Base-by-base conservation (phyloP, 2,888 invertebrate species). In the Aleiodes alternator region DNA sequence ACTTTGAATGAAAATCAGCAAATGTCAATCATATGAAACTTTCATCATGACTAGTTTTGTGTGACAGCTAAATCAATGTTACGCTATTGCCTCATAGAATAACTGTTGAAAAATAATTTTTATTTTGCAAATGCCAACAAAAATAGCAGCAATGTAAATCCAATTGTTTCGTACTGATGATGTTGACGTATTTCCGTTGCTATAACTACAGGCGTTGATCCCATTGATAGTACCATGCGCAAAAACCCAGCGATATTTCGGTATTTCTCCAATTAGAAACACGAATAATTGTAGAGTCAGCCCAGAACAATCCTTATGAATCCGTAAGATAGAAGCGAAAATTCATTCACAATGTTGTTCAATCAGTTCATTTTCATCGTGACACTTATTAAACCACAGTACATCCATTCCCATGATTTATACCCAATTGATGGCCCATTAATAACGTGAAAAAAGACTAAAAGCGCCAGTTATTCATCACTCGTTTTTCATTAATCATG, bases 1-100 rank as follows among this genome's bases (percentile, higher is more conserved):
- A 57, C 29, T 57, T 9, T 56, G 57, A 31, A n/a, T 6, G 57
- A 5, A 6, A 34, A 23, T 53, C 34, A 66, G 34, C 61, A 66
- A 70, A 69, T 57, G 72, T 76, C 74, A 77, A 82, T 81, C 77
- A 78, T 59, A 70, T 59, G 78, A 56, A 73, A 43, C 9, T 11
- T 50, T 72, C 48, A 61, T 64, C 29, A 5, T n/a, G 34, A 64
- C 12, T 51, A 50, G 53, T 43, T 48, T 51, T 23, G 43, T 51
- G 31, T 16, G 29, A 75, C 53, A 69, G 68, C 68, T 53, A 59
- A 53, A 51, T 59, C 59, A 61, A 61, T 69, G 48, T 59, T 29
- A 55, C 55, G 48, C 11, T 75, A 56, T 16, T 56, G 43, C 43
- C 51, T 53, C 69, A 53, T 29, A 43, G 38, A 38, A 56, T n/a